These are phyloP conservation scores for Sporophila hypoxantha DNA, from an alignment of 2,113 vertebrate genomes.

Conservation along the genomic window DNA sequence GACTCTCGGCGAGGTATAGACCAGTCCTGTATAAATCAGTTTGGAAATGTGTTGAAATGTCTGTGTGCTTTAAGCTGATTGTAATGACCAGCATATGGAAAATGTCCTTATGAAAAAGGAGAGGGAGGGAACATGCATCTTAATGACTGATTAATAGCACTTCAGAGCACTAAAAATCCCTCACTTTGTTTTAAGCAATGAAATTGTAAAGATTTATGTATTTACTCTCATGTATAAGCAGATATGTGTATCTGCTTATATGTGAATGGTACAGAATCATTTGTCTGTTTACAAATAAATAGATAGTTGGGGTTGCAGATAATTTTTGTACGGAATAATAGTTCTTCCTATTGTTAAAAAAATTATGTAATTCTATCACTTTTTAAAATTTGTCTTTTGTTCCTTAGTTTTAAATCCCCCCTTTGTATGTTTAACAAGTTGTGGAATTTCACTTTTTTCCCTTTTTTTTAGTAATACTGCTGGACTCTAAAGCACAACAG, in stretches of 20 bases:
- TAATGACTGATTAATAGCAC: not conserved
- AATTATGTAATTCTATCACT: not conserved
- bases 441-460: not conserved
- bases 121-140: not conserved
- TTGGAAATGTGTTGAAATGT: not conserved
- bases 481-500: slow-evolving; percentile 99
- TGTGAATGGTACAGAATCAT: not conserved
- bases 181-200: not conserved
- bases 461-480: slow-evolving; percentile 84
- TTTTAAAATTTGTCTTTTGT: not conserved
- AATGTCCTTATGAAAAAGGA: not conserved
- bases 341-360: no score
- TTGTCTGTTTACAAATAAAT: not conserved
- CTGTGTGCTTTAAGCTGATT: not conserved
- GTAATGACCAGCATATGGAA: not conserved
- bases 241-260: not conserved
- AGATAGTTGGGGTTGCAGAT: not conserved
- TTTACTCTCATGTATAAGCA: not conserved
- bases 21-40: not conserved
- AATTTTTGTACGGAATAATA: no score
- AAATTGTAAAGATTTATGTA: not conserved
- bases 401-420: not conserved
- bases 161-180: not conserved
- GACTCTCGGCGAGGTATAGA: not conserved
- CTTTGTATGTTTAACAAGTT: not conserved